Base-by-base conservation (phyloP, 2,888 invertebrate species). In the Amphipyra tragopoginis region DNA sequence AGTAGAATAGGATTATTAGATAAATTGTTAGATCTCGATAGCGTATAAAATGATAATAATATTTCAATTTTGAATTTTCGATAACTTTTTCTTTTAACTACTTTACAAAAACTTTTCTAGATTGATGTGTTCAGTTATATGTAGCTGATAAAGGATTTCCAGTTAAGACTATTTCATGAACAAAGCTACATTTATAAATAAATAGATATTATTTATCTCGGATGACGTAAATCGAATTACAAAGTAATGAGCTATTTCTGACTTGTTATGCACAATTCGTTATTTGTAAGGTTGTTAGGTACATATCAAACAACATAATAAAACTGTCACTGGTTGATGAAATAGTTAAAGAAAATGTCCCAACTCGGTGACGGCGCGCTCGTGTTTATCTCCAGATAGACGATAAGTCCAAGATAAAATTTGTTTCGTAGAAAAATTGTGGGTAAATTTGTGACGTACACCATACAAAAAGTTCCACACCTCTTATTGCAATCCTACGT, bases 391-490 rank as follows among this genome's bases (percentile, higher is more conserved):
- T 65, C 34, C 33, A 65, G 75, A 69, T 76, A 65, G 44, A 52
- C 40, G 68, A 72, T 74, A 76, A 65, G 48, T 66, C 42, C 11
- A 15, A 70, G 77, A 77, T 77, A 77, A 79, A 73, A 71, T 64
- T 42, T 34, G 61, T 67, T 67, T 64, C 53, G 61, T 68, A 55
- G 48, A 60, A 68, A 72, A 65, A 59, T 48, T 62, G 60, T 74
- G 61, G 65, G 60, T 70, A 72, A 70, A 64, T 58, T 58, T 54
- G 76, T 92, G 90, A 91, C 93, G 92, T 90, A 84, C 58, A 33
- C 43, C 43, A 70, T 74, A 86, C 82, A 85, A 92, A 93, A 93
- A 88, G 83, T 93, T 93, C 92, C 93, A 91, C 92, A 73, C 92
- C 91, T 92, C 87, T 86, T 76, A 75, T 74, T 79, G 72, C 62